These are phyloP conservation scores for Eurytoma adleriae DNA, from an alignment of 2,888 invertebrate species.

Conservation along the genomic window DNA sequence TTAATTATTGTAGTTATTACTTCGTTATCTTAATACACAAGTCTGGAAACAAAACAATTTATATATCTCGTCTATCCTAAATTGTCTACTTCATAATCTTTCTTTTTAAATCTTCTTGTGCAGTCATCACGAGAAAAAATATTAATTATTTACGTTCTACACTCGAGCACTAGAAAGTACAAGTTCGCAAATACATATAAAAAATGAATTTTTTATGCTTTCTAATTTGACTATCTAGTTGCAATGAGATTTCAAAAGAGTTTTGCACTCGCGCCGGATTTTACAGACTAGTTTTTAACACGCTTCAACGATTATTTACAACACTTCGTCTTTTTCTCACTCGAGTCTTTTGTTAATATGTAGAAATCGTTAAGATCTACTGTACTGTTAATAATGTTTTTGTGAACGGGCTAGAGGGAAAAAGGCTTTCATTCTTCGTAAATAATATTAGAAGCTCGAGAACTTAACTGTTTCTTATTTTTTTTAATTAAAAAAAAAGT, in stretches of 20 bases:
- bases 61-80: slow-evolving; percentile 31
- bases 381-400: neutral
- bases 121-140: neutral
- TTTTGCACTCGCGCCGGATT: slow-evolving; percentile 29
- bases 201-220: neutral
- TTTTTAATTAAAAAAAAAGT: too few species aligned
- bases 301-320: slow-evolving; percentile 46
- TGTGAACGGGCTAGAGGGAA: too few species aligned
- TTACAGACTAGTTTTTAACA: slow-evolving; percentile 43
- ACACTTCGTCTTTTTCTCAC: slow-evolving; percentile 36
- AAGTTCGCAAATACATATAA: neutral
- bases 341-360: slow-evolving; percentile 42
- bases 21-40: slow-evolving; percentile 5
- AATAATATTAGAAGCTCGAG: too few species aligned
- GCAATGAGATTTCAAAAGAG: slow-evolving; percentile 35
- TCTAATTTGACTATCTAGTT: neutral
- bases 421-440: too few species aligned
- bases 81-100: slow-evolving; percentile 17
- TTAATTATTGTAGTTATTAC: too few species aligned
- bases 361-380: slow-evolving; percentile 34
- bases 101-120: neutral
- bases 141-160: neutral
- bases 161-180: slow-evolving; percentile 7
- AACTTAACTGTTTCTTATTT: too few species aligned
- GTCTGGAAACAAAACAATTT: slow-evolving; percentile 29